These are phyloP conservation scores for Helobdella robusta DNA, from an alignment of 2,888 invertebrate genomes.

Conservation along the genomic window DNA sequence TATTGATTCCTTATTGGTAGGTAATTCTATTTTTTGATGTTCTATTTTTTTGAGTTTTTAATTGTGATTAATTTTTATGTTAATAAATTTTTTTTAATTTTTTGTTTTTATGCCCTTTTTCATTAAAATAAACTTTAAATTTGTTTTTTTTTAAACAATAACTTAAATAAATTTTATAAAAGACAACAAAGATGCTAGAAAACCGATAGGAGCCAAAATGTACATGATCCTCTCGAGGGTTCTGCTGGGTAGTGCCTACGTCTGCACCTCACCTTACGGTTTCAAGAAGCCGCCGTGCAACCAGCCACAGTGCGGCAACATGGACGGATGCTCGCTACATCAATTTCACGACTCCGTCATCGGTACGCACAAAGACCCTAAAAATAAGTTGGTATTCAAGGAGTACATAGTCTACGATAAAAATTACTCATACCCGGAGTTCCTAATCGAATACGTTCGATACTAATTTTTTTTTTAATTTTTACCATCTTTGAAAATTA, in stretches of 20 bases:
- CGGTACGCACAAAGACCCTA: constrained; percentile 21
- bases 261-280: constrained; percentile 12
- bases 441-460: constrained; percentile 32
- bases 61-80: no score
- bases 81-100: no score
- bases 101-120: no score
- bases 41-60: no score
- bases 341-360: constrained; percentile 22
- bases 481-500: no score
- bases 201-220: constrained; percentile 8
- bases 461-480: no score
- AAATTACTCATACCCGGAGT: constrained; percentile 38
- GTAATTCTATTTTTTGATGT: no score
- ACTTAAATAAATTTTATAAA: no score
- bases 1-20: no score
- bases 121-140: no score
- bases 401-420: constrained; percentile 38
- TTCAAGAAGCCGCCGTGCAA: constrained; percentile 21
- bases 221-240: constrained; percentile 25
- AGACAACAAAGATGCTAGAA: constrained; percentile 17
- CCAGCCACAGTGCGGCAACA: constrained; percentile 1
- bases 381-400: constrained; percentile 31
- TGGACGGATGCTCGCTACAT: constrained; percentile 1
- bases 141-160: no score
- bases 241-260: constrained; percentile 20